Conservation (phyloP, 2,797 vertebrate species). For the Acridotheres tristis region DNA sequence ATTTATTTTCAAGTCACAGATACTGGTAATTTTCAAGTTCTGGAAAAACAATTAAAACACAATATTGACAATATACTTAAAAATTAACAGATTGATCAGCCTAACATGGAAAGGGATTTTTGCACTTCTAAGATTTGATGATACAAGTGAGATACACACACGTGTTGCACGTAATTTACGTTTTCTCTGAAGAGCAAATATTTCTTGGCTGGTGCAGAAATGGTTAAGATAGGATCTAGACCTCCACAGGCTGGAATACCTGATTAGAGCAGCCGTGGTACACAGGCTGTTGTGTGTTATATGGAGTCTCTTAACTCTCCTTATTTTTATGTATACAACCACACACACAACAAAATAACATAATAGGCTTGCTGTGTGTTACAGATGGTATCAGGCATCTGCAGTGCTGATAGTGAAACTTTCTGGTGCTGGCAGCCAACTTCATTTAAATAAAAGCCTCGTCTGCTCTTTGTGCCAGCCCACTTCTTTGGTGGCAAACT, state of each 20-base stretch:
- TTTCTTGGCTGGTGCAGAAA: slow-evolving; percentile 11
- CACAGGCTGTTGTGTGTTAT: neutral
- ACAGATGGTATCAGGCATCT: slow-evolving; percentile 47
- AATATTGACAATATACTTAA: neutral
- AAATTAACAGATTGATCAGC: neutral
- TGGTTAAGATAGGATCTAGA: slow-evolving; percentile 25
- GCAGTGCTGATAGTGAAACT: slow-evolving; percentile 58
- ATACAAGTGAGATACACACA: neutral
- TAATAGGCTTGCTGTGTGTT: slow-evolving; percentile 35
- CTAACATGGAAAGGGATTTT: neutral
- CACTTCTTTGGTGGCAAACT: neutral
- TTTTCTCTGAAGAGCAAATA: slow-evolving; percentile 8
- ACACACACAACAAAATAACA: slow-evolving; percentile 36
- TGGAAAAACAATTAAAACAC: neutral
- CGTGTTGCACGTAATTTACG: neutral
- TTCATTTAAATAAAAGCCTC: slow-evolving; percentile 13
- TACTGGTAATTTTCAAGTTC: neutral
- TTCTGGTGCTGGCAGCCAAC: slow-evolving; percentile 29
- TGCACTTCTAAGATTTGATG: neutral
- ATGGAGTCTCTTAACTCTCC: neutral
- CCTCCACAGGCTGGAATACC: slow-evolving; percentile 1
- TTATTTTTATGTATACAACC: slow-evolving; percentile 52
- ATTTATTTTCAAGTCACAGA: neutral
- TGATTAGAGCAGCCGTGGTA: neutral
- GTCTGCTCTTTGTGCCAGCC: neutral